Base-by-base conservation (phyloP, 2,888 invertebrate genomes). In the Acleris cristana region DNA sequence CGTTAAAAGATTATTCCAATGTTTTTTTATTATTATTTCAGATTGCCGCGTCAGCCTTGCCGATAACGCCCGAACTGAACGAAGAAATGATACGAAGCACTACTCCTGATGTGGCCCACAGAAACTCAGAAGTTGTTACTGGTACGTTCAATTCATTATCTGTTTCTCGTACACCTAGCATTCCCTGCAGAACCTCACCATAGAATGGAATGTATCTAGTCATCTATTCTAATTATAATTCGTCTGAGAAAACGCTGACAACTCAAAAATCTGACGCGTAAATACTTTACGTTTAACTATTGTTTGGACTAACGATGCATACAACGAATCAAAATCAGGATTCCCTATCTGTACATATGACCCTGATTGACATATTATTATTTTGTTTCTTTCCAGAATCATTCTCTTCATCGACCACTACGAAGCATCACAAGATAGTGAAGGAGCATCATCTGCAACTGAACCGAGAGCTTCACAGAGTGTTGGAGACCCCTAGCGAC, bases 11-110 rank as follows among this genome's bases (percentile, higher is more conserved):
- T 45, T n/a, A n/a, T 34, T 48, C 59, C 64, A 51, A 59, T 71
- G 51, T 58, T 66, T 19, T 63, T 72, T 21, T 34, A 19, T 10
- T 64, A 19, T 59, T 10, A 21, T 88, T 92, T 16, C 87, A 94
- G 94, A 89, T 94, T 74, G 90, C 92, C 79, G 89, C 94, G 74
- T 92, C 94, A 79, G 94, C 94, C 80, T 90, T 95, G 80, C 95
- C 96, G 70, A 95, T 95, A 69, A 96, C 96, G 77, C 96, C 95
- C 73, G 96, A 96, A 93, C 95, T 96, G 69, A 96, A 96, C 88
- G 96, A 96, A 93, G 96, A 96, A 83, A 89, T 94, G 78, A 93
- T 94, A 74, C 93, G 95, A 90, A 94, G 95, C 87, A 84, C 93
- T 74, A 95, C 95, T 80, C 94, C 95, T 82, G 95, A 95, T 79